Conservation (phyloP, 2,797 vertebrate species). For the Rhinatrema bivittatum region DNA sequence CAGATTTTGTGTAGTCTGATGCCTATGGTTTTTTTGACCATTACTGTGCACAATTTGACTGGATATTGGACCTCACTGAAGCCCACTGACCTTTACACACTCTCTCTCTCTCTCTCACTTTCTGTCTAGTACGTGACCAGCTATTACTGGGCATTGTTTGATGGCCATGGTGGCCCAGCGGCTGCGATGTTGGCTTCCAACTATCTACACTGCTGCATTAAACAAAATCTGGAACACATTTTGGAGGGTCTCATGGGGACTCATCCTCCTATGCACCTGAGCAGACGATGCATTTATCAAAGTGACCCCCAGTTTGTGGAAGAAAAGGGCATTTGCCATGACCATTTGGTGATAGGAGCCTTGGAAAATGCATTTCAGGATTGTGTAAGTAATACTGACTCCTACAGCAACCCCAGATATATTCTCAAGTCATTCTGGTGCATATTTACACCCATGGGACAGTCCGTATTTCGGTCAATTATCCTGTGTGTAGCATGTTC, state of each 20-base stretch:
- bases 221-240: slow-evolving; percentile 54
- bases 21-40: too few relatives aligned
- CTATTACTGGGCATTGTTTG: slow-evolving; percentile 63
- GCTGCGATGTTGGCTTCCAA: slow-evolving; percentile 59
- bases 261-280: slow-evolving; percentile 55
- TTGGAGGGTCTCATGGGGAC: slow-evolving; percentile 36
- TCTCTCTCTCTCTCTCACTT: too few relatives aligned
- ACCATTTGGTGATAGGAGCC: slow-evolving; percentile 58
- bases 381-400: slow-evolving; percentile 45
- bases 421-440: too few relatives aligned
- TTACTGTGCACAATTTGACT: too few relatives aligned
- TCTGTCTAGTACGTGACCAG: slow-evolving; percentile 44
- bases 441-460: too few relatives aligned
- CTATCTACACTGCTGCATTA: slow-evolving; percentile 60
- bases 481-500: too few relatives aligned
- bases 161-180: slow-evolving; percentile 55
- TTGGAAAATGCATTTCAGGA: slow-evolving; percentile 61
- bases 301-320: slow-evolving; percentile 57
- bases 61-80: too few relatives aligned
- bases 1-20: too few relatives aligned
- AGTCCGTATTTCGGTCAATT: too few relatives aligned
- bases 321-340: slow-evolving; percentile 46
- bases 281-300: slow-evolving; percentile 32
- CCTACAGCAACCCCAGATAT: too few relatives aligned
- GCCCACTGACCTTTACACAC: neutral